Percentiles rank a stretch among this genome's conserved stretches.
These are phyloP conservation scores for Machaerirhynchus nigripectus DNA, from an alignment of 2,113 vertebrate genomes.

Conservation along the genomic window DNA sequence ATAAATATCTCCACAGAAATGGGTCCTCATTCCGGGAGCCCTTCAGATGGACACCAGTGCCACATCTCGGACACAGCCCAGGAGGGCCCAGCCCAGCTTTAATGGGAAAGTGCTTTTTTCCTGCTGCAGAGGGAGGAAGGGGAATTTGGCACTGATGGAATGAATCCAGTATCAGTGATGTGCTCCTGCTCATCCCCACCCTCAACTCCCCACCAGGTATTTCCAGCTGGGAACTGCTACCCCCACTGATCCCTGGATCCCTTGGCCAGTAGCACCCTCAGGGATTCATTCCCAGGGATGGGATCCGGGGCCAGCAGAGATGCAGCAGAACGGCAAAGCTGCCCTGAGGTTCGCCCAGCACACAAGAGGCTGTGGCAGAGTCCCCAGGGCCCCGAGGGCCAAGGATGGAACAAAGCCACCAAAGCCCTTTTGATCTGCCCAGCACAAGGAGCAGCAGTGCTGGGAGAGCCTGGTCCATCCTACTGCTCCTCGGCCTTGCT, in stretches of 20 bases:
- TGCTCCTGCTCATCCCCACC: background rate
- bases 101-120: background rate
- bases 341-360: background rate
- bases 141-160: background rate
- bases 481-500: background rate
- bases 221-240: background rate
- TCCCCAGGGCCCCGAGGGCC: too few species aligned
- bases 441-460: background rate
- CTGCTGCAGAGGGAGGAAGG: background rate
- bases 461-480: background rate
- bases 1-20: background rate
- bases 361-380: background rate
- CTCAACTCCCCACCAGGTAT: background rate
- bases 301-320: background rate
- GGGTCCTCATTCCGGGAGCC: background rate
- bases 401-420: background rate
- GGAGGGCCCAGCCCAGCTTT: background rate
- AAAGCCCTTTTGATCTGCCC: background rate
- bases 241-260: background rate
- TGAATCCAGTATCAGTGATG: fast-evolving
- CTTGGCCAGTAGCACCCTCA: background rate
- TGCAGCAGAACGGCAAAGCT: background rate
- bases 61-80: fast-evolving
- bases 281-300: background rate
- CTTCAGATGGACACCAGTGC: background rate